Percentiles rank a stretch among this genome's conserved stretches.
Conservation (phyloP, 2,888 invertebrate genomes). For the Matsumyia berberina region DNA sequence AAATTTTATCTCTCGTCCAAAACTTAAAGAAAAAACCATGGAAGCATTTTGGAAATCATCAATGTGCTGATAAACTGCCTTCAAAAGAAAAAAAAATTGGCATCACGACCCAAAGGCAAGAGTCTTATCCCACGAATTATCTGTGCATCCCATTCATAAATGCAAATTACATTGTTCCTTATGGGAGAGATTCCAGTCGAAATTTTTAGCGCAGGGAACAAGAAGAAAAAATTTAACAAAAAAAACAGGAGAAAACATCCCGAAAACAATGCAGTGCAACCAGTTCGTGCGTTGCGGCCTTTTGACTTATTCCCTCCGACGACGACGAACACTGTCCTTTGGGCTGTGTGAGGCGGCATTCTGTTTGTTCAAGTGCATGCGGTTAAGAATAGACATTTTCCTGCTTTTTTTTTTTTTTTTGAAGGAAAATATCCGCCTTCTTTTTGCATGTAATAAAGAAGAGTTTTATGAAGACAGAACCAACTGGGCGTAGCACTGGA, state of each 20-base stretch:
- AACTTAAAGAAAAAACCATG: background rate
- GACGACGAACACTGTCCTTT: slow-evolving; percentile 62
- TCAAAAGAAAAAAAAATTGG: slow-evolving; percentile 7
- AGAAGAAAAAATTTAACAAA: background rate
- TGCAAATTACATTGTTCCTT: slow-evolving; percentile 76
- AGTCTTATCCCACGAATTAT: slow-evolving; percentile 69
- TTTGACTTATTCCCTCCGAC: slow-evolving; percentile 73
- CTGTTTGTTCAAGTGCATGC: slow-evolving; percentile 71
- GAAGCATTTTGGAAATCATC: slow-evolving; percentile 44
- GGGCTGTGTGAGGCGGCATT: slow-evolving; percentile 51
- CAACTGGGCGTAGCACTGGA: slow-evolving; percentile 35
- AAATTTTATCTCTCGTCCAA: no score
- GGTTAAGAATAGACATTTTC: slow-evolving; percentile 25
- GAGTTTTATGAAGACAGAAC: slow-evolving; percentile 2
- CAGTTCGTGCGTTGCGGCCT: slow-evolving; percentile 74
- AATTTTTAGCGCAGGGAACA: slow-evolving; percentile 40
- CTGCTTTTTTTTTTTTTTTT: slow-evolving; percentile 4
- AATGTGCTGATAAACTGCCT: slow-evolving; percentile 49
- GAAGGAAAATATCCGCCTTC: slow-evolving; percentile 15
- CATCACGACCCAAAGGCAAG: slow-evolving; percentile 58
- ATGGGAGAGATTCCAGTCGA: slow-evolving; percentile 42
- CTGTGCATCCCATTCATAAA: slow-evolving; percentile 70
- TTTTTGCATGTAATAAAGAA: slow-evolving; percentile 25
- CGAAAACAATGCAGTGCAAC: slow-evolving; percentile 71
- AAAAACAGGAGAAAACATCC: background rate